Percentiles rank a stretch among this genome's conserved stretches.
Conservation (phyloP, 2,888 invertebrate species). For the Allolobophora icterica region DNA sequence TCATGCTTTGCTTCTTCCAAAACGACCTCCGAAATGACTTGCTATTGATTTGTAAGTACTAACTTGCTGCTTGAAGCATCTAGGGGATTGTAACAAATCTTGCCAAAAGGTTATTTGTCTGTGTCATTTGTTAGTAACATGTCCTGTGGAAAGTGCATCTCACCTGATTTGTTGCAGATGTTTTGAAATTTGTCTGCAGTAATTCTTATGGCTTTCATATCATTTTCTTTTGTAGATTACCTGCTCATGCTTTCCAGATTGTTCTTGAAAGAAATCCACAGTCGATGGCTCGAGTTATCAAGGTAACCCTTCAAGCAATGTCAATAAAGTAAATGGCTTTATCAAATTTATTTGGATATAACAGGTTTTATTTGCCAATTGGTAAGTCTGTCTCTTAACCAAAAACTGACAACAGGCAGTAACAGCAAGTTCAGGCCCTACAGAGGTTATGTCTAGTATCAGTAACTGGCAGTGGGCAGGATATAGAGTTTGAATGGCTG, state of each 20-base stretch:
- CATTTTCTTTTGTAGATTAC: slow-evolving; percentile 57
- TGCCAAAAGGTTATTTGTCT: neutral
- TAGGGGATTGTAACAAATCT: neutral
- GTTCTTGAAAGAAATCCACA: slow-evolving; percentile 89
- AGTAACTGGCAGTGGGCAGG: no score
- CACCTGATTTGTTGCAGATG: no score
- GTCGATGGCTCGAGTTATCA: slow-evolving; percentile 89
- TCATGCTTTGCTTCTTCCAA: neutral
- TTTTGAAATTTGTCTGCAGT: no score
- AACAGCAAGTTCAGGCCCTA: no score
- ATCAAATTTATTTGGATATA: neutral
- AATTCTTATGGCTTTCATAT: neutral
- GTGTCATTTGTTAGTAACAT: neutral
- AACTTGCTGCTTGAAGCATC: neutral
- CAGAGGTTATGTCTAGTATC: no score
- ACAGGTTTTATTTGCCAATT: neutral
- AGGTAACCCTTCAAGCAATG: slow-evolving; percentile 54
- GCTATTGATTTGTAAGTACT: no score
- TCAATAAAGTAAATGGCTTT: neutral
- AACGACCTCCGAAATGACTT: neutral
- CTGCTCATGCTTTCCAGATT: slow-evolving; percentile 64
- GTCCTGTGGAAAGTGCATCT: no score
- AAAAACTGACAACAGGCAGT: no score
- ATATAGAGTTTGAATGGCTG: no score
- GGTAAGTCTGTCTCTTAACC: neutral